Evolutionary conservation across 1,140 invertebrate genomes (phyloP).

Genomic region (Hydropsyche tenuis): DNA sequence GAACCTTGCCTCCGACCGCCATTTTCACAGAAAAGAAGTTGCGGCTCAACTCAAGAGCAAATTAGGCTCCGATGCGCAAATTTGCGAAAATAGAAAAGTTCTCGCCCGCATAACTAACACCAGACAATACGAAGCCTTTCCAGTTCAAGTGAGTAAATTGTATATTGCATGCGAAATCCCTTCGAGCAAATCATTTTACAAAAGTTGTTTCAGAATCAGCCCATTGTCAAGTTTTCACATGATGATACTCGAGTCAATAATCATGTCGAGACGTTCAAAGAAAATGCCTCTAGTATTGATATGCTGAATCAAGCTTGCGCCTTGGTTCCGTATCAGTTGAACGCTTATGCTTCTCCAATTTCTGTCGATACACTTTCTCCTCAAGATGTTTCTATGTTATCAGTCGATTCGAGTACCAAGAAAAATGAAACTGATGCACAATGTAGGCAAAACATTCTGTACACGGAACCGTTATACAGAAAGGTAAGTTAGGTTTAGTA

Average conservation of each 20-base stretch:
- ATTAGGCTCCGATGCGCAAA: background rate
- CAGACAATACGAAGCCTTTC: background rate
- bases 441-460: background rate
- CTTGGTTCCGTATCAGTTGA: background rate
- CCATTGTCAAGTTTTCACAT: background rate
- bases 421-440: background rate
- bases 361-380: background rate
- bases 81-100: slow-evolving; percentile 14
- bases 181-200: background rate
- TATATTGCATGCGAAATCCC: too few species aligned
- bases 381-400: slow-evolving; percentile 2
- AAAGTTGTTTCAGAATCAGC: background rate
- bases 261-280: too few species aligned
- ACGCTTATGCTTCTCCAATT: background rate
- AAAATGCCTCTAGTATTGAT: too few species aligned
- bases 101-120: slow-evolving; percentile 14
- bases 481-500: too few species aligned
- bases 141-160: background rate
- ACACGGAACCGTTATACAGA: slow-evolving; percentile 32
- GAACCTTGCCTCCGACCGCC: slow-evolving; percentile 1
- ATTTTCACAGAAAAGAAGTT: background rate
- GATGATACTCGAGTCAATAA: too few species aligned
- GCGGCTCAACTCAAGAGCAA: background rate
- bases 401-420: background rate
- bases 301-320: background rate